phyloP scores from a whole-genome alignment of 2,888 invertebrate species.

The Agriopis marginaria region DNA sequence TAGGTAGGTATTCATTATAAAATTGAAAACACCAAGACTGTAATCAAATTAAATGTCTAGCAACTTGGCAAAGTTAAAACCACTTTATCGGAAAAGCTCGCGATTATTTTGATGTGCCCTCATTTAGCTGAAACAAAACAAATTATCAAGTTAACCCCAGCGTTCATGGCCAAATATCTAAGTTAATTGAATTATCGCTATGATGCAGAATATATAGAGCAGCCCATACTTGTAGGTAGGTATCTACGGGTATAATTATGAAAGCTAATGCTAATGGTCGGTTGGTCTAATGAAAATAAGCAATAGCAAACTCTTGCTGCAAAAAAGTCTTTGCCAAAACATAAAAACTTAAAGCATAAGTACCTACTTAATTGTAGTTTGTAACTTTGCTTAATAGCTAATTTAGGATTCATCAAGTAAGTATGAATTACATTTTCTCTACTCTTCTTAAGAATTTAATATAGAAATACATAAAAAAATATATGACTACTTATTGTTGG shows the following conservation, averaged over 20 bases:
- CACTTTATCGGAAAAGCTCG: slow-evolving; percentile 42
- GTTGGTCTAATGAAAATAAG: not conserved
- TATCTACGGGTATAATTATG: not conserved
- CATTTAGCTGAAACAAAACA: slow-evolving; percentile 43
- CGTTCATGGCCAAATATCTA: slow-evolving; percentile 37
- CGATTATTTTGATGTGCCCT: slow-evolving; percentile 45
- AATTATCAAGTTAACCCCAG: slow-evolving; percentile 43
- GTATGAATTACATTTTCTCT: too few relatives aligned
- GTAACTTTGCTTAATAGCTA: too few relatives aligned
- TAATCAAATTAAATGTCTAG: slow-evolving; percentile 38
- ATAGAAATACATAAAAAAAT: too few relatives aligned
- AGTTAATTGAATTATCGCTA: slow-evolving; percentile 34
- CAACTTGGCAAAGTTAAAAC: slow-evolving; percentile 37
- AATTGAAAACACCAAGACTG: slow-evolving; percentile 25
- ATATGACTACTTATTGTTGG: too few relatives aligned
- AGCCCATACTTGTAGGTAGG: not conserved
- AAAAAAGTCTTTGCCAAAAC: too few relatives aligned
- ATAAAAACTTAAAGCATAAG: too few relatives aligned
- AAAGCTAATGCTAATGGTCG: not conserved
- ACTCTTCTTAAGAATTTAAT: too few relatives aligned
- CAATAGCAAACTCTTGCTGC: too few relatives aligned
- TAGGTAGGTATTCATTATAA: slow-evolving; percentile 21
- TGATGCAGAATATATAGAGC: not conserved
- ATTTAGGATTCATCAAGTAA: too few relatives aligned
- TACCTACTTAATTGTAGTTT: too few relatives aligned